phyloP scores from a whole-genome alignment of 2,113 vertebrate genomes.

The Datnioides undecimradiatus region DNA sequence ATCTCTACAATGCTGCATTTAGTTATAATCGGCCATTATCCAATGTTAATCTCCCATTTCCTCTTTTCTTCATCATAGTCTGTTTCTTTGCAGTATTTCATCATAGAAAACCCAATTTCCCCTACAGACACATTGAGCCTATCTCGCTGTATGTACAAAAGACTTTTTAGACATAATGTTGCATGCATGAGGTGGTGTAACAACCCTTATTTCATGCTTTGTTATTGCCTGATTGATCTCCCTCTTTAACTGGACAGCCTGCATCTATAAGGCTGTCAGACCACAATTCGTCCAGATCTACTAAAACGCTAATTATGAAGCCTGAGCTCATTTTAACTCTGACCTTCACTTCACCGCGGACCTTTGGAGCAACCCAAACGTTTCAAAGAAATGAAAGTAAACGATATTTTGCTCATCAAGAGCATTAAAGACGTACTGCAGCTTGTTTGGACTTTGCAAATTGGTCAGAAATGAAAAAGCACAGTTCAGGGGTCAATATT shows the following conservation, averaged over 20 bases:
- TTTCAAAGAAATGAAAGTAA: conserved; percentile 18
- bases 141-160: neutral
- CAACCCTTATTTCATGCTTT: neutral
- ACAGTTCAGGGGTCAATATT: conserved; percentile 23
- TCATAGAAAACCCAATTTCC: neutral
- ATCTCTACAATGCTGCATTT: neutral
- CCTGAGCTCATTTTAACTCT: neutral
- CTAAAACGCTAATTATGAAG: conserved; percentile 34
- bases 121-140: neutral
- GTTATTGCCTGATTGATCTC: conserved; percentile 31
- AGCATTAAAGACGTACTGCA: neutral
- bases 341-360: conserved; percentile 19
- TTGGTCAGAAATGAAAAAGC: conserved; percentile 10
- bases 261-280: conserved; percentile 24
- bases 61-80: neutral
- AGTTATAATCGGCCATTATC: neutral
- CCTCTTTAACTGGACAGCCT: neutral
- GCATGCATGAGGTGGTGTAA: neutral
- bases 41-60: neutral
- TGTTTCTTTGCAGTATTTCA: neutral
- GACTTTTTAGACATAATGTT: neutral
- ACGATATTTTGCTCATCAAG: neutral
- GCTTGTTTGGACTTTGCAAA: conserved; percentile 23
- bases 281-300: conserved; percentile 12
- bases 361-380: neutral